Evolutionary conservation across 2,888 invertebrate species (phyloP).

Genomic region (Hanleya hanleyi): DNA sequence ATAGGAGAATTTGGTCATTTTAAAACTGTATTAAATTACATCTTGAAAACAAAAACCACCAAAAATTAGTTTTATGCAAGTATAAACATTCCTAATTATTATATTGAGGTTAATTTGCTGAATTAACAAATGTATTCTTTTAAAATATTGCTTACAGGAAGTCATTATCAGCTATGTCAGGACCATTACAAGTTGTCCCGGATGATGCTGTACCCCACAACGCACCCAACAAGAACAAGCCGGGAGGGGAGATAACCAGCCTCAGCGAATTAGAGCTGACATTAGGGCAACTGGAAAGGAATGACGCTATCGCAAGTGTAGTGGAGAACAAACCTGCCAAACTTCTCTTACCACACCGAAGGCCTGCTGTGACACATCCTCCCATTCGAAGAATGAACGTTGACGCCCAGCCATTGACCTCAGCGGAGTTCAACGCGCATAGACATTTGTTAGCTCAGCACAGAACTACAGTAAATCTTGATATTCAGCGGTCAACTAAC

Average conservation of each 20-base stretch:
- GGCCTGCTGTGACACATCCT: slow-evolving; percentile 46
- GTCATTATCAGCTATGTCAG: slow-evolving; percentile 49
- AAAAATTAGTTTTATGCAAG: no score
- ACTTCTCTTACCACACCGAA: slow-evolving; percentile 24
- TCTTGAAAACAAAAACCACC: no score
- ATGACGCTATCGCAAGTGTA: slow-evolving; percentile 2
- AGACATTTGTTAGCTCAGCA: slow-evolving; percentile 35
- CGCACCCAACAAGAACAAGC: neutral
- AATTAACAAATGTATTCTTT: no score
- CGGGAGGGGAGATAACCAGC: neutral
- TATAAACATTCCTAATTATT: no score
- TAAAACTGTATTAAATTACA: no score
- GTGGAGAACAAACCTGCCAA: slow-evolving; percentile 16
- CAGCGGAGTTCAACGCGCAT: slow-evolving; percentile 54
- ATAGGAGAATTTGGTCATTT: no score
- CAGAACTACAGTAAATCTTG: neutral
- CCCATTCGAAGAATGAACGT: slow-evolving; percentile 59
- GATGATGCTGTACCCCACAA: slow-evolving; percentile 10
- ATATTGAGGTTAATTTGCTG: no score
- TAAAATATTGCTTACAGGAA: slow-evolving; percentile 59
- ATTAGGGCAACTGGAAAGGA: neutral
- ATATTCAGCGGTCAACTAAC: no score
- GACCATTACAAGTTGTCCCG: slow-evolving; percentile 66
- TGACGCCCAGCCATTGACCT: slow-evolving; percentile 63
- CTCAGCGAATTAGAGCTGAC: slow-evolving; percentile 16